Percentiles rank a stretch among this genome's conserved stretches.
Evolutionary conservation across 2,888 invertebrate species (phyloP).

Genomic region (Zaprionus bogoriensis): DNA sequence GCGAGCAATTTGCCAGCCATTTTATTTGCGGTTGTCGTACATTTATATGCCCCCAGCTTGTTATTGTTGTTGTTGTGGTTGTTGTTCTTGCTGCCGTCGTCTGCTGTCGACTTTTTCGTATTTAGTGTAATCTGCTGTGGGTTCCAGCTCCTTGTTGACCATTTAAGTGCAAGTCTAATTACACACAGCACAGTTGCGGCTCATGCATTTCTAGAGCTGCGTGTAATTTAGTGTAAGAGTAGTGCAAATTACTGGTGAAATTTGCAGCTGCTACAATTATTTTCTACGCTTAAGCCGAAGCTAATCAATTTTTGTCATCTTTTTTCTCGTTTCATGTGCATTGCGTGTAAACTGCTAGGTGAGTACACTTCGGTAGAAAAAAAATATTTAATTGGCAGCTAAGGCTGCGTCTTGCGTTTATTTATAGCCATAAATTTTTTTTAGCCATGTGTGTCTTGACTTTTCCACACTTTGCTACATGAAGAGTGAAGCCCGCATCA

Average conservation of each 20-base stretch:
- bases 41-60: constrained; percentile 44
- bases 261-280: background rate
- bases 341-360: constrained; percentile 20
- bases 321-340: constrained; percentile 43
- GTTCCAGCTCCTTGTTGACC: constrained; percentile 61
- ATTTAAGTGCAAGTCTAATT: constrained; percentile 73
- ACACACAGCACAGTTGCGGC: constrained; percentile 55
- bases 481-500: no score
- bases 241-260: background rate
- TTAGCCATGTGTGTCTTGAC: no score
- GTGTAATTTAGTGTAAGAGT: constrained; percentile 7
- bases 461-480: no score
- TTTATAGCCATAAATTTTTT: no score
- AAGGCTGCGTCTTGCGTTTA: no score
- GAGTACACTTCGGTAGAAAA: no score
- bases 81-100: constrained; percentile 20
- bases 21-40: constrained; percentile 70
- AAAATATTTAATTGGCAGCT: no score
- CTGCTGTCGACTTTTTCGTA: constrained; percentile 22
- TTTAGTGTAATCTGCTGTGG: constrained; percentile 57
- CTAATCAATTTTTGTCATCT: background rate
- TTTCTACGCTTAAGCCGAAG: background rate
- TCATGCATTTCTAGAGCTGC: constrained; percentile 49
- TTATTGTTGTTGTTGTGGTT: constrained; percentile 21
- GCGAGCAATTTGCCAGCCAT: constrained; percentile 65